Evolutionary conservation across 1,140 invertebrate species (phyloP), one percentile per base, ranked within the genome.

Genomic region (Caenorhabditis remanei): DNA sequence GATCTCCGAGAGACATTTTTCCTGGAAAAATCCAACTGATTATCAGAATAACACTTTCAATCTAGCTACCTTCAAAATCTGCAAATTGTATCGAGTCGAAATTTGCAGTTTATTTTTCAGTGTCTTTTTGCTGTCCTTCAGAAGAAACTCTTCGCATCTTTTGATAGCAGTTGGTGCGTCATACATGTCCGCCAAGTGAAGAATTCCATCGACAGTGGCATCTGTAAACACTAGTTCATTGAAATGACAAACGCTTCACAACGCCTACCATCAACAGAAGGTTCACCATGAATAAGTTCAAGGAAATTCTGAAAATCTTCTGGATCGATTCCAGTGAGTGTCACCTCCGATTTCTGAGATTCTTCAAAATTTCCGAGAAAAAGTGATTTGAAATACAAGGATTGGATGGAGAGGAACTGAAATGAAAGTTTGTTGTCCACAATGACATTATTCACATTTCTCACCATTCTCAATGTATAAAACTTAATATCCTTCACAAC

Each of bases 101-200:
- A 63, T 63, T 63, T 63, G 21, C 21, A 63, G n/a, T 14, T 32
- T 24, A 11, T 40, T 40, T 32, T 63, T 63, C 21, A 32, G 9
- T 8, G 58, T 9, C 21, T 63, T 63, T 7, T 63, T 24, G 2
- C 11, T 40, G 0, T 32, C 32, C 32, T 32, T 21, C 58, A 63
- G n/a, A 40, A 63, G 58, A 63, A 63, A 63, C 13, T 63, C 21
- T 32, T 63, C 58, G 24, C 58, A 63, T 63, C 32, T 63, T 24
- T 14, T 24, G 9, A 32, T 32, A 1, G n/a, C 5, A n/a, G n/a
- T 63, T 32, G 8, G 11, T 1, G 55, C 11, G n/a, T 58, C 55
- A 58, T 58, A 58, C 55, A 58, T 58, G n/a, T 58, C 55, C 14
- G 55, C 13, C 14, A 58, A 0, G 6, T 1, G 6, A 6, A 58